Evolutionary conservation across 2,113 vertebrate species (phyloP).

Genomic region (Odobenus rosmarus): DNA sequence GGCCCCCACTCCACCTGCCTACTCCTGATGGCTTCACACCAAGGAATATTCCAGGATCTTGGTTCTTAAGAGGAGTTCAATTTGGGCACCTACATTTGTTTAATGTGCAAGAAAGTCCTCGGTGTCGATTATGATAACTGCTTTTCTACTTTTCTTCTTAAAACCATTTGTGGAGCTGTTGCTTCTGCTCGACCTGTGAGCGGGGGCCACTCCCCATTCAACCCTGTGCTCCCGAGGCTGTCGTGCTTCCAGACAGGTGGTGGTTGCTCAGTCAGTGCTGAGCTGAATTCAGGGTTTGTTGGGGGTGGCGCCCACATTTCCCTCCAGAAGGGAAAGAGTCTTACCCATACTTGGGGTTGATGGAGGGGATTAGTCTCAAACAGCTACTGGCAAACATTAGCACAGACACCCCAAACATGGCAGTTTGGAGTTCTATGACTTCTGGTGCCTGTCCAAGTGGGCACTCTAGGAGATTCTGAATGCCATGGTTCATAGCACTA

Average conservation of each 20-base stretch:
- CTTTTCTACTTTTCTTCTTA: not conserved
- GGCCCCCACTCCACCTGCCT: not conserved
- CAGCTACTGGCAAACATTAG: rapidly evolving
- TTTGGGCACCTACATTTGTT: not conserved
- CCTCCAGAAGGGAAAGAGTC: not conserved
- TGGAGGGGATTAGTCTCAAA: not conserved
- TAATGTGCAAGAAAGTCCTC: not conserved
- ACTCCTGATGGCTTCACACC: not conserved
- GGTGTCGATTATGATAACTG: not conserved
- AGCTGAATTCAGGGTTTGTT: not conserved
- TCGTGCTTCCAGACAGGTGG: no score
- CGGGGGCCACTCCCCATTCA: rapidly evolving
- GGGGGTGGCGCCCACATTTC: no score
- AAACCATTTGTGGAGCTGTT: not conserved
- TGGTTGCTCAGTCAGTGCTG: no score
- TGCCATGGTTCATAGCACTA: rapidly evolving
- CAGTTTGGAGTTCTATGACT: not conserved
- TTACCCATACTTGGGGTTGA: not conserved
- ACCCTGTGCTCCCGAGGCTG: rapidly evolving
- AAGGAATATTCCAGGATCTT: not conserved
- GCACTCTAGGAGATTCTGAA: not conserved
- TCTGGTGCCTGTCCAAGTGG: not conserved
- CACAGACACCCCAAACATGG: rapidly evolving
- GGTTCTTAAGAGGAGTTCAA: not conserved
- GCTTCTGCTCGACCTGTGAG: not conserved